phyloP scores from a whole-genome alignment of 2,888 invertebrate species.

The Onchidella celtica region DNA sequence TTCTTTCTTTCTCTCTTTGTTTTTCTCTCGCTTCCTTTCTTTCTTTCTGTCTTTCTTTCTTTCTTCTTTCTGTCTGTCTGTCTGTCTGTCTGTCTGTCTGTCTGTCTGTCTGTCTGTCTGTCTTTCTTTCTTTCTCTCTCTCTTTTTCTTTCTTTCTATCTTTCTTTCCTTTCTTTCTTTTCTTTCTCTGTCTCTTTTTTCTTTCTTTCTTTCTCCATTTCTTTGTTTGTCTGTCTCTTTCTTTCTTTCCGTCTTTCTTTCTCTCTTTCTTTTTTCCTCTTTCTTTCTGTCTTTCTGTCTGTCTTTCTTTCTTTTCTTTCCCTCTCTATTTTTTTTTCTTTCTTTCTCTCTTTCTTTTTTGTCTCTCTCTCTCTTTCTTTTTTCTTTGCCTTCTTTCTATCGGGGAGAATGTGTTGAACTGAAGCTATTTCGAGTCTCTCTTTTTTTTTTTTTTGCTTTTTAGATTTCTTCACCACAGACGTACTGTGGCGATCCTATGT shows the following conservation, averaged over 20 bases:
- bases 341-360: background rate
- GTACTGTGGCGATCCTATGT: too few species aligned
- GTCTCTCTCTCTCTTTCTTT: background rate
- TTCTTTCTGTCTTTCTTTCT: too few species aligned
- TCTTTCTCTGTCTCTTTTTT: background rate
- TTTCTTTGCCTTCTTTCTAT: background rate
- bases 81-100: too few species aligned
- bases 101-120: background rate
- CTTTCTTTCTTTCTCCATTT: conserved; percentile 17
- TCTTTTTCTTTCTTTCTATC: conserved; percentile 21
- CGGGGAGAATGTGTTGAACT: background rate
- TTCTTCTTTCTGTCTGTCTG: too few species aligned
- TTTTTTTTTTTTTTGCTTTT: background rate
- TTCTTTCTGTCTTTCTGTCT: background rate
- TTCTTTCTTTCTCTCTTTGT: conserved; percentile 8
- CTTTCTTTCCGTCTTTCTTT: too few species aligned
- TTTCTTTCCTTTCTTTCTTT: background rate
- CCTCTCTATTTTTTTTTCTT: too few species aligned
- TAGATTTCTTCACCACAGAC: background rate
- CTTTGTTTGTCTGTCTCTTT: too few species aligned
- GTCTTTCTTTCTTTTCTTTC: background rate
- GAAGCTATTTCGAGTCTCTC: background rate
- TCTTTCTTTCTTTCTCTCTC: too few species aligned
- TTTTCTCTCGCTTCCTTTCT: too few species aligned
- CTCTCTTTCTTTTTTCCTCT: conserved; percentile 1